Evolutionary conservation across 2,113 vertebrate species (phyloP), one percentile per base, ranked within the genome.

Genomic region (Clarias gariepinus): DNA sequence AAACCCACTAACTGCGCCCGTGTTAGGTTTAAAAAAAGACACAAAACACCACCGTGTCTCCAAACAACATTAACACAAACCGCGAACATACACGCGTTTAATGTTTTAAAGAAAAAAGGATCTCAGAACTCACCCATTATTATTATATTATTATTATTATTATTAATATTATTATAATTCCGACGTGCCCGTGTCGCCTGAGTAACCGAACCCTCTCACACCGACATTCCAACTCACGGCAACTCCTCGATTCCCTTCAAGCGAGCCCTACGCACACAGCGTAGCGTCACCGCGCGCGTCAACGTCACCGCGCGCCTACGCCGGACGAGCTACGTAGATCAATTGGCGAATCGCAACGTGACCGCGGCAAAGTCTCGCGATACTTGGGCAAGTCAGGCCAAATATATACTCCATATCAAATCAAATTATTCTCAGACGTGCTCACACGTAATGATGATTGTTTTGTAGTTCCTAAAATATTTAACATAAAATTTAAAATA

Each of bases 121-220:
- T 25, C 41, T 66, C 21, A 7, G 61, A 47, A 93, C 94, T 93
- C 88, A 95, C 94, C 94, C 94, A 95, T 95, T 76, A 90, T 92
- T 77, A 91, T 91, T 79, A 79, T 58, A 16, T 16, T 19, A 19
- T 10, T 58, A 58, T 58, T 58, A 58, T 58, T 58, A 58, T 58
- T 58, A 15, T 4, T 15, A 19, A 4, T 15, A 58, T 58, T 58
- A 58, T 58, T 58, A 58, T 15, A 16, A 58, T 58, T 58, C 57
- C 91, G 87, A 90, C 90, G 91, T 90, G 90, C 88, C 88, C 71
- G 74, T 82, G 80, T 78, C 57, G 76, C 81, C 57, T 89, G 90
- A 83, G 82, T 86, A 90, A 82, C 58, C 90, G 90, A 94, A 95
- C 91, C 89, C 91, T 89, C 87, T 90, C 92, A 87, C 87, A 61